Base-by-base conservation (phyloP, 2,888 invertebrate genomes). In the Mythimna impura region DNA sequence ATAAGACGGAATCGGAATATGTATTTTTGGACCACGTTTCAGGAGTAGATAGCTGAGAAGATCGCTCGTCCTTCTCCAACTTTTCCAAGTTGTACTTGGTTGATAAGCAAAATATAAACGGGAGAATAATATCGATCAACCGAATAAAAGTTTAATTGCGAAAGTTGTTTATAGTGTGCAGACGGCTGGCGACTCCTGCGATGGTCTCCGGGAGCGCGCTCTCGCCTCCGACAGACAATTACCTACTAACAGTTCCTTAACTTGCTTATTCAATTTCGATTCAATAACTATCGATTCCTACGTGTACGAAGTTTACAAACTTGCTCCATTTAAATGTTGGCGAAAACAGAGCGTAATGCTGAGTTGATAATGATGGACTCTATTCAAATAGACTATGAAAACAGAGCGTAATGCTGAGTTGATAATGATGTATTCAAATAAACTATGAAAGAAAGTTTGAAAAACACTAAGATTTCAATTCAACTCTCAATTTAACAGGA, bases 61-160 rank as follows among this genome's bases (percentile, higher is more conserved):
- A 81, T 81, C 50, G 83, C 69, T 84, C 81, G 81, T 85, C 75
- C 79, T 81, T 79, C 77, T 67, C 71, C 64, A 86, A 87, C 80
- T 89, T 87, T 76, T 81, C 76, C 72, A 83, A 88, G 81, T 88
- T 86, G 86, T 84, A 87, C 82, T 86, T 82, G 80, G 83, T 89
- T 89, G 90, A 92, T 92, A 91, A 90, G 89, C 90, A 91, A 92
- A 91, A 92, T 92, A 93, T 92, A 92, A 88, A 87, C 84, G 73
- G 83, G 84, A 88, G 84, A 88, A 91, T 89, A 91, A 92, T 93
- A 92, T 92, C 91, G 93, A 93, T 92, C 88, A 91, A 81, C 85
- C 89, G 89, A 92, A 94, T 94, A 94, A 94, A 94, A 95, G 93
- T 95, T 95, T 95, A 95, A 95, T 94, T 95, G 94, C 92, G 80